Evolutionary conservation across 2,113 vertebrate genomes (phyloP).

Genomic region (Gallinago media): DNA sequence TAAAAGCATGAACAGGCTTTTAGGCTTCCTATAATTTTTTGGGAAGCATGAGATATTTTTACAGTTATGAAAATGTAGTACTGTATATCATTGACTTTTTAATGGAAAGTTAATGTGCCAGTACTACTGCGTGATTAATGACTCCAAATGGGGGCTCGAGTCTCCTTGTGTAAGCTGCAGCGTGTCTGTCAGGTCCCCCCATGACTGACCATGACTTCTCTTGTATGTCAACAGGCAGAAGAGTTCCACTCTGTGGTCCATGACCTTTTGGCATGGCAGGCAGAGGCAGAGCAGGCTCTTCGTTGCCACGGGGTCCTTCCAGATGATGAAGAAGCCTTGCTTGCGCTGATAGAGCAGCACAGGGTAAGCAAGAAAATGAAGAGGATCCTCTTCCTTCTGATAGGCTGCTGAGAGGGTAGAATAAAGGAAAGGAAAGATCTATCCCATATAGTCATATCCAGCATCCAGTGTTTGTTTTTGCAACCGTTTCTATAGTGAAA

Average conservation of each 20-base stretch:
- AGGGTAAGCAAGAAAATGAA: slow-evolving; percentile 77
- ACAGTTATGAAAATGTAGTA: slow-evolving; percentile 41
- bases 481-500: not conserved
- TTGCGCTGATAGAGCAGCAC: slow-evolving; percentile 90
- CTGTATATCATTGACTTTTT: slow-evolving; percentile 41
- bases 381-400: not conserved
- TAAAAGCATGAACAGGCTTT: slow-evolving; percentile 48
- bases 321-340: slow-evolving; percentile 93
- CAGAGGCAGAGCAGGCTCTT: slow-evolving; percentile 93
- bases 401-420: not conserved
- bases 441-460: not conserved
- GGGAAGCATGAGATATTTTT: slow-evolving; percentile 32
- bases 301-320: slow-evolving; percentile 95
- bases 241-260: slow-evolving; percentile 97
- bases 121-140: slow-evolving; percentile 7
- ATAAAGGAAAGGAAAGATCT: not conserved
- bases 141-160: not conserved
- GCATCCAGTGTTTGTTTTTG: not conserved
- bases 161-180: not conserved
- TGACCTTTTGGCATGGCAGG: slow-evolving; percentile 94
- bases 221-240: slow-evolving; percentile 85
- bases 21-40: slow-evolving; percentile 28
- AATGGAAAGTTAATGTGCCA: slow-evolving; percentile 32
- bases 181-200: slow-evolving; percentile 5
- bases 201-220: not conserved